phyloP scores from a whole-genome alignment of 1,140 invertebrate genomes.

The Gyrodactylus salaris region DNA sequence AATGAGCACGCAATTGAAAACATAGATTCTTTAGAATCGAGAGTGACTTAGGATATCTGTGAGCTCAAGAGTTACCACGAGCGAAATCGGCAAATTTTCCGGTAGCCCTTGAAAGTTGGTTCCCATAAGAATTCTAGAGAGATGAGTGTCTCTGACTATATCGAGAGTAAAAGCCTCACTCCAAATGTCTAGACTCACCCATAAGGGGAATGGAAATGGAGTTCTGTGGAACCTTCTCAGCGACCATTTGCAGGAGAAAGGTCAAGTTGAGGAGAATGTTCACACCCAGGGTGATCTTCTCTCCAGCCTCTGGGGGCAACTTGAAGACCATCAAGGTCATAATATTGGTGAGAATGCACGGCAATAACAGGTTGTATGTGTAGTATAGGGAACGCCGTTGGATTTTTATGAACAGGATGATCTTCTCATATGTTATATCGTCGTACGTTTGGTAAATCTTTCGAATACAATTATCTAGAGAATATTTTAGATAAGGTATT shows the following conservation, averaged over 20 bases:
- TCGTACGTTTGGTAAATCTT: background rate
- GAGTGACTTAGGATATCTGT: too few species aligned
- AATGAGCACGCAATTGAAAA: too few species aligned
- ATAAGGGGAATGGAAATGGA: background rate
- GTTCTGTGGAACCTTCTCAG: conserved; percentile 9
- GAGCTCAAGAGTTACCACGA: too few species aligned
- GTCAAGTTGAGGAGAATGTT: conserved; percentile 9
- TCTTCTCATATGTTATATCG: background rate
- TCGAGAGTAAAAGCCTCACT: too few species aligned
- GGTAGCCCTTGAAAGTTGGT: too few species aligned
- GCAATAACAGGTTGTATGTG: conserved; percentile 93
- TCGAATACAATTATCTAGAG: background rate
- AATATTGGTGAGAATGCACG: conserved; percentile 76
- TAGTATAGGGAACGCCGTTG: conserved; percentile 77
- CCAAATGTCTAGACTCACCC: background rate
- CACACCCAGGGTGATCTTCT: conserved; percentile 29
- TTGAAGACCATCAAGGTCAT: conserved; percentile 87
- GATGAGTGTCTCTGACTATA: too few species aligned
- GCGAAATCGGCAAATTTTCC: too few species aligned
- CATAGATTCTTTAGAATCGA: too few species aligned
- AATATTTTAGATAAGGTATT: too few species aligned
- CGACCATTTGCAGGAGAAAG: conserved; percentile 9
- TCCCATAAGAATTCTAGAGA: too few species aligned
- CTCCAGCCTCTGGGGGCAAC: conserved; percentile 75
- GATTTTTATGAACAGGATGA: conserved; percentile 37